phyloP scores from a whole-genome alignment of 30 jellyfish, hydroid and myxozoan species.

The Clytia hemisphaerica region DNA sequence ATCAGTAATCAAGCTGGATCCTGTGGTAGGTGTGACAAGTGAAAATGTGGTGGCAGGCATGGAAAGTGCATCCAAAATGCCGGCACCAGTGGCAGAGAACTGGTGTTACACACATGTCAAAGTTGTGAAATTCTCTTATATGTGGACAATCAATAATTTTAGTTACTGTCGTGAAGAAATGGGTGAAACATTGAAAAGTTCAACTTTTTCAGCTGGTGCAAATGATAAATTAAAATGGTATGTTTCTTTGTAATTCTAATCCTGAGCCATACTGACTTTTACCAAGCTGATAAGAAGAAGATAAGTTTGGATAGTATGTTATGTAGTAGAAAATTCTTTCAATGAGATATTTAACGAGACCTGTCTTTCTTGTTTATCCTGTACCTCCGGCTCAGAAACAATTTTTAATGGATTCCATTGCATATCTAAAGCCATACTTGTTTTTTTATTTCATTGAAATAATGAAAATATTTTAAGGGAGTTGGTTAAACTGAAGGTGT shows the following conservation, averaged over 20 bases:
- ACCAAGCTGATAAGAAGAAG: too few species aligned
- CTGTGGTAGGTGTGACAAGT: slow-evolving; percentile 4
- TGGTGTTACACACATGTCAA: slow-evolving; percentile 98
- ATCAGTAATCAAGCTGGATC: slow-evolving; percentile 43
- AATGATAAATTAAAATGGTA: slow-evolving; percentile 95
- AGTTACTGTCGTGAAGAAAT: slow-evolving; percentile 96
- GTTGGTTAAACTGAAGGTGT: too few species aligned
- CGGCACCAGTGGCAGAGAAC: slow-evolving; percentile 95
- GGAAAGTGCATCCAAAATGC: slow-evolving; percentile 82
- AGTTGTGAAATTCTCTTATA: slow-evolving; percentile 88
- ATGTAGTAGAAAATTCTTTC: too few species aligned
- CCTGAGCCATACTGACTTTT: too few species aligned
- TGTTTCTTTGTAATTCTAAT: background rate
- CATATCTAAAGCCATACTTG: too few species aligned
- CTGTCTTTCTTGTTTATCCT: too few species aligned
- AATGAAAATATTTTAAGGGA: too few species aligned
- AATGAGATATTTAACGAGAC: too few species aligned
- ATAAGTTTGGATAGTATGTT: too few species aligned
- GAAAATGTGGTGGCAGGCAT: slow-evolving; percentile 70
- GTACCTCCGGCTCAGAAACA: too few species aligned
- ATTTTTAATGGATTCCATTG: too few species aligned
- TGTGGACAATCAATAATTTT: slow-evolving; percentile 95
- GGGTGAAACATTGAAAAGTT: slow-evolving; percentile 95
- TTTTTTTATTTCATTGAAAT: too few species aligned
- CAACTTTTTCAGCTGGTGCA: slow-evolving; percentile 96